Evolutionary conservation across 2,888 invertebrate species (phyloP), one percentile per base, ranked within the genome.

Genomic region (Ophion ellenae): DNA sequence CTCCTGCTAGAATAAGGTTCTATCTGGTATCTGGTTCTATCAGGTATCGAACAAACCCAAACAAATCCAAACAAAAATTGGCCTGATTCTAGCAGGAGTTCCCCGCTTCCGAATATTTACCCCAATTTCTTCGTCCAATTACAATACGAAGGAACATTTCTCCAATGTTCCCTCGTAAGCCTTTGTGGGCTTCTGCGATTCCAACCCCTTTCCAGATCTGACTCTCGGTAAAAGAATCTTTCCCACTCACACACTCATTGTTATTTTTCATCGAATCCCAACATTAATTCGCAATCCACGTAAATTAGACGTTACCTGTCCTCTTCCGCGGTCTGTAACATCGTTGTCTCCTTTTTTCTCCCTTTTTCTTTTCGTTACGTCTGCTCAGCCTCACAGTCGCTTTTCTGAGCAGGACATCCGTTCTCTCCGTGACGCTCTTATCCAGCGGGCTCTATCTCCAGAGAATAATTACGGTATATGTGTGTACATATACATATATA

Each of bases 351-450:
- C 24, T 64, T 36, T 61, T n/a, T 76, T 14, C 47, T 47, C 14
- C 2, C 45, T 63, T n/a, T 66, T 53, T 6, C 36, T 81, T 47
- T 57, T 77, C 71, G 45, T 71, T 64, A 57, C 61, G 53, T 63
- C 64, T n/a, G 71, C 53, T 61, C 66, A 57, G 63, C 71, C 71
- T 24, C n/a, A n/a, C 53, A 69, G 71, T 73, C 53, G 53, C 53
- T 77, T 36, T 69, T 77, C 67, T 63, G 77, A 78, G 81, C 83
- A 78, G 77, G 83, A 83, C 77, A 67, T 85, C 85, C 82, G 85
- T 70, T 82, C 53, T 28, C 24, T 45, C 66, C 57, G 70, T 40
- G 59, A 36, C 61, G 61, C 40, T 80, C 79, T 78, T 81, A 81
- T 81, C 83, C 80, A 64, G 28, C 28, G 71, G 77, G 61, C 77